These are phyloP conservation scores for Hemibagrus guttatus DNA, from an alignment of 2,797 vertebrate species.

Conservation along the genomic window DNA sequence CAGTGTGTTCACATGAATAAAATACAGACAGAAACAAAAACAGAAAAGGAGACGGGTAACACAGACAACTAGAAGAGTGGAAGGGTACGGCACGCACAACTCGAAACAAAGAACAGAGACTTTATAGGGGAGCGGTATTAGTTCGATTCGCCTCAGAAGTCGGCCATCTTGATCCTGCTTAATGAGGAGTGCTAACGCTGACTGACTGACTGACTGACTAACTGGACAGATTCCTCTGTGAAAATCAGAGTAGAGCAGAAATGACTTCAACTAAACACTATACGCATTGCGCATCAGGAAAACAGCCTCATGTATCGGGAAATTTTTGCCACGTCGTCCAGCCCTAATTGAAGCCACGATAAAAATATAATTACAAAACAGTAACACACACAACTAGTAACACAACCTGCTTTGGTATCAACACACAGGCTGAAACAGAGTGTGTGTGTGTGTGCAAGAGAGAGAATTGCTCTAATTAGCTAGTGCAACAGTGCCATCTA, in stretches of 20 bases:
- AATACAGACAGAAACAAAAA: conserved; percentile 5
- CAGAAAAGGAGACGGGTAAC: background rate
- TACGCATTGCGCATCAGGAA: background rate
- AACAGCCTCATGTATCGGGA: background rate
- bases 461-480: conserved; percentile 10
- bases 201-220: too few relatives aligned
- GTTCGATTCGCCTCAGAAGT: background rate
- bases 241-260: background rate
- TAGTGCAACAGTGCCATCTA: conserved; percentile 59
- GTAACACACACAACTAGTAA: conserved; percentile 26
- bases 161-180: background rate
- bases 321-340: background rate
- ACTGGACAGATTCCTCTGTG: too few relatives aligned
- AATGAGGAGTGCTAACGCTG: background rate
- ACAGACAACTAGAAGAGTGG: background rate
- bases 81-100: background rate
- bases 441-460: background rate
- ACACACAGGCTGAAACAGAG: conserved; percentile 8
- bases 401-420: conserved; percentile 13
- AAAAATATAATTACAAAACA: conserved; percentile 24
- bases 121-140: background rate
- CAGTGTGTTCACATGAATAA: background rate
- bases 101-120: background rate
- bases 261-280: background rate
- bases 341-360: background rate